Conservation (phyloP, 2,797 vertebrate genomes). For the Kryptopterus vitreolus region DNA sequence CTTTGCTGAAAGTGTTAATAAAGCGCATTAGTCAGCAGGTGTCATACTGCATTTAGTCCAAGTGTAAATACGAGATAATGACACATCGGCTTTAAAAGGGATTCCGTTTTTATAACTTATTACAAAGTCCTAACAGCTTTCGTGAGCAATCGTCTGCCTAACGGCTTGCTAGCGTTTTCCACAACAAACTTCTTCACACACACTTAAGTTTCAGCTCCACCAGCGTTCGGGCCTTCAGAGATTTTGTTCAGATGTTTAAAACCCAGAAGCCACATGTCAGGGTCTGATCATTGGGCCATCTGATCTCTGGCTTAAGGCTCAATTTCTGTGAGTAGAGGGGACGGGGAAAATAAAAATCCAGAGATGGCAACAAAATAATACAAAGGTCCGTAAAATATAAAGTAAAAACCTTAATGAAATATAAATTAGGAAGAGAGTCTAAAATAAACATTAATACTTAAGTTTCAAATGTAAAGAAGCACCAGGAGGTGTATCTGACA, state of each 20-base stretch:
- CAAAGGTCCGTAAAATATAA: neutral
- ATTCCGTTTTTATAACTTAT: neutral
- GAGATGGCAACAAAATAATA: neutral
- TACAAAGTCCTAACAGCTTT: neutral
- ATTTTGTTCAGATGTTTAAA: constrained; percentile 2
- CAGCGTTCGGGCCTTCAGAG: neutral
- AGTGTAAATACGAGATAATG: neutral
- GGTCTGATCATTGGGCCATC: neutral
- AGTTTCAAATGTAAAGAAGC: neutral
- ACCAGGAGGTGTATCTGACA: constrained; percentile 59
- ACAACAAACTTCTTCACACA: neutral
- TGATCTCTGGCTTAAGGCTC: constrained; percentile 18
- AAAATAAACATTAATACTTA: constrained; percentile 11
- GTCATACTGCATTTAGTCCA: neutral
- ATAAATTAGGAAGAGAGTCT: neutral
- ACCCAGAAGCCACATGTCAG: neutral
- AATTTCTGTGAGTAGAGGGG: constrained; percentile 43
- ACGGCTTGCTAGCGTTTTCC: neutral
- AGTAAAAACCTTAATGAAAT: neutral
- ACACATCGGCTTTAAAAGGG: neutral
- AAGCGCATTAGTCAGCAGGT: constrained; percentile 5
- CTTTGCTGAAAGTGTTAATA: constrained; percentile 8
- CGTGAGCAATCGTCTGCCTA: neutral
- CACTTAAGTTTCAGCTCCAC: neutral
- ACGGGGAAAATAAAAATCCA: neutral